A percentile compares a stretch with the other conserved stretches of the same genome.
Conservation (phyloP, 1,140 invertebrate genomes). For the Saccostrea glomerata region DNA sequence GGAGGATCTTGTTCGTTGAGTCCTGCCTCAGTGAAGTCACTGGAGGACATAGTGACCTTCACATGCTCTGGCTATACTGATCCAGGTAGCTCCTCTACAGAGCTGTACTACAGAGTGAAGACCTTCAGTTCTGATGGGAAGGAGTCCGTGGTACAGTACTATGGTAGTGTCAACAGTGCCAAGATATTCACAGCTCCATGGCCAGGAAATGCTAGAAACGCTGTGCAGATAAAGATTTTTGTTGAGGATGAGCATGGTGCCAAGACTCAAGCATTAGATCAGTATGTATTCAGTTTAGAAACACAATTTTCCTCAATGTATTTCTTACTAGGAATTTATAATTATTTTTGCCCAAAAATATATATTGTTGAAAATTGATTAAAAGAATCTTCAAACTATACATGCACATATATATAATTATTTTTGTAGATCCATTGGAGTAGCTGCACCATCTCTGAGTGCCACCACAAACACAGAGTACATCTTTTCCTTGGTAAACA, state of each 20-base stretch:
- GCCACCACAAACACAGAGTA: constrained; percentile 52
- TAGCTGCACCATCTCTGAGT: constrained; percentile 1
- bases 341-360: background rate
- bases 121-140: constrained; percentile 49
- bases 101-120: constrained; percentile 65
- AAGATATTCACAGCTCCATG: constrained; percentile 64
- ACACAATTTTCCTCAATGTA: background rate
- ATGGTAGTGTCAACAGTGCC: constrained; percentile 59
- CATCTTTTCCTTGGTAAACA: constrained; percentile 56
- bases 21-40: constrained; percentile 49
- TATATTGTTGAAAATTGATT: background rate
- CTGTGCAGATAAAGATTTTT: constrained; percentile 62
- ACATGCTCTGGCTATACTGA: constrained; percentile 66
- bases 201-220: constrained; percentile 43
- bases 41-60: constrained; percentile 56
- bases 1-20: constrained; percentile 60
- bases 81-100: constrained; percentile 53
- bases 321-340: background rate
- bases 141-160: constrained; percentile 63
- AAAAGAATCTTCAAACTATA: background rate
- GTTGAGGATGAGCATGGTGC: constrained; percentile 68
- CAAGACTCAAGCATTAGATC: constrained; percentile 23
- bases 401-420: background rate
- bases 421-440: constrained; percentile 18
- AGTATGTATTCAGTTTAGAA: background rate